phyloP scores from a whole-genome alignment of 2,888 invertebrate species.

The Drosophila macrospina region DNA sequence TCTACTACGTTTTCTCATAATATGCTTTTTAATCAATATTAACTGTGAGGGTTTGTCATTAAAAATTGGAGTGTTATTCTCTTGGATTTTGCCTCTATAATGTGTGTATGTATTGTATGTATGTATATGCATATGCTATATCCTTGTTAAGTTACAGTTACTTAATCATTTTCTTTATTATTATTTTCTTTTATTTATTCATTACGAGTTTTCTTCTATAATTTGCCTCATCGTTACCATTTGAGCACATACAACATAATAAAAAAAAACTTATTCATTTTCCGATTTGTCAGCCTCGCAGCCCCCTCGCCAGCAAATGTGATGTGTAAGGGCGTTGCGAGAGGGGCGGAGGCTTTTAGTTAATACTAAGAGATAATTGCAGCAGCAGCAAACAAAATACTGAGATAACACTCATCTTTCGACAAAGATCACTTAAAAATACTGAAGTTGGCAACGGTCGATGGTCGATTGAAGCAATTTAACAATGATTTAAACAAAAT shows the following conservation, averaged over 20 bases:
- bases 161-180: slow-evolving; percentile 37
- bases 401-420: slow-evolving; percentile 14
- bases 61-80: slow-evolving; percentile 54
- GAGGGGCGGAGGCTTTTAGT: background rate
- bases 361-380: slow-evolving; percentile 47
- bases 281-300: slow-evolving; percentile 30
- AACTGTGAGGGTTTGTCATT: slow-evolving; percentile 47
- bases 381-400: slow-evolving; percentile 18
- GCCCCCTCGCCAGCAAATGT: background rate
- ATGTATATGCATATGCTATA: slow-evolving; percentile 59
- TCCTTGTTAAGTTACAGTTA: slow-evolving; percentile 68
- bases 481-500: slow-evolving; percentile 7
- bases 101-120: slow-evolving; percentile 23
- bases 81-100: slow-evolving; percentile 54
- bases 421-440: slow-evolving; percentile 2
- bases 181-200: slow-evolving; percentile 29
- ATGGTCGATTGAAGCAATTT: slow-evolving; percentile 1
- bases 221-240: slow-evolving; percentile 16
- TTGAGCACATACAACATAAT: slow-evolving; percentile 56
- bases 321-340: background rate
- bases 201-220: slow-evolving; percentile 7
- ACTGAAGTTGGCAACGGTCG: background rate
- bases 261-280: slow-evolving; percentile 18
- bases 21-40: slow-evolving; percentile 46
- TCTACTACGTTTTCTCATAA: slow-evolving; percentile 45